phyloP scores from a whole-genome alignment of 1,140 invertebrate species.

The Magallana ariakensis region DNA sequence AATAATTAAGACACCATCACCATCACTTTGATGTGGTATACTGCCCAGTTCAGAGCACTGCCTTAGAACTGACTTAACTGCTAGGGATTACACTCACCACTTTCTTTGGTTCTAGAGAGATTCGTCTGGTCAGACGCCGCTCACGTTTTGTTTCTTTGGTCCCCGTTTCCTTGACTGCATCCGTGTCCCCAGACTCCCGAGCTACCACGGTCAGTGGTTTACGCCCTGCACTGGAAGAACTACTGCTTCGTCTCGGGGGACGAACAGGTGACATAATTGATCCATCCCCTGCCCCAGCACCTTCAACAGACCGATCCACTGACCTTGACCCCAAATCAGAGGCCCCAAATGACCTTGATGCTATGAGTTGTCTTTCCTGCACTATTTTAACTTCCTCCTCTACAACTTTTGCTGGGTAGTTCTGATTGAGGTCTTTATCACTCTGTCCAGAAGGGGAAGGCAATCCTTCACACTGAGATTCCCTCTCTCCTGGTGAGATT shows the following conservation, averaged over 20 bases:
- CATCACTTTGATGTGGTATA: no score
- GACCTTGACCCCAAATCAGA: background rate
- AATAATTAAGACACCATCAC: no score
- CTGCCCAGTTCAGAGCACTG: no score
- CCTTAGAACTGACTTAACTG: no score
- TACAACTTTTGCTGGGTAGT: background rate
- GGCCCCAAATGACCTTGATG: background rate
- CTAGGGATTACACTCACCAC: background rate
- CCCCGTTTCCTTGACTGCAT: background rate
- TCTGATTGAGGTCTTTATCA: background rate
- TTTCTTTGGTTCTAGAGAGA: background rate
- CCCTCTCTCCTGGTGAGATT: background rate
- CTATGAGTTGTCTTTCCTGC: constrained; percentile 5
- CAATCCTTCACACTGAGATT: background rate
- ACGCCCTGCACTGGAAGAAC: background rate
- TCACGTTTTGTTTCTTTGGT: background rate
- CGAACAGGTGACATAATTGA: constrained; percentile 1
- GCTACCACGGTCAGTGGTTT: background rate
- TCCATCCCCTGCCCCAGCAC: background rate
- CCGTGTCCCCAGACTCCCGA: background rate
- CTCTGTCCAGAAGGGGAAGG: background rate
- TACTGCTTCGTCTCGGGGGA: background rate
- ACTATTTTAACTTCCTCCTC: background rate
- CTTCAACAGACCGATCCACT: background rate
- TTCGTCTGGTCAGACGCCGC: background rate